Conservation (phyloP, 2,113 vertebrate species). For the Chauna torquata region DNA sequence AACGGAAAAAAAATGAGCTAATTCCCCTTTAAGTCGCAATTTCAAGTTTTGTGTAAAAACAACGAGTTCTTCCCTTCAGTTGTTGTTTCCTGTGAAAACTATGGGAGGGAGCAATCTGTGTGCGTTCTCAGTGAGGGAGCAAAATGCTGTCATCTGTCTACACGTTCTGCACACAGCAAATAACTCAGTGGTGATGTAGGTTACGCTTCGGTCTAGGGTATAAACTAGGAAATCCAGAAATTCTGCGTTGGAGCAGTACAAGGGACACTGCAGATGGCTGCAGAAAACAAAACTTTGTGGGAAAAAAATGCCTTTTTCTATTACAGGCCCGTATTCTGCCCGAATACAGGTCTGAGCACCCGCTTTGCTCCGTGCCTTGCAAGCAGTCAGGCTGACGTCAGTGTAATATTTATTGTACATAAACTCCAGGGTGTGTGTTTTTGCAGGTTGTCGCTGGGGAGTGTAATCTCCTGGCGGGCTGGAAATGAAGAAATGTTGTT, state of each 20-base stretch:
- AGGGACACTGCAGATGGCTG: background rate
- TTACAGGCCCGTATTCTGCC: accelerated
- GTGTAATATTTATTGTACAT: accelerated
- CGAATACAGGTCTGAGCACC: background rate
- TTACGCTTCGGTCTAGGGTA: background rate
- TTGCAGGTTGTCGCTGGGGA: background rate
- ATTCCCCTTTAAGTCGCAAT: background rate
- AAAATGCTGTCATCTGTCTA: accelerated
- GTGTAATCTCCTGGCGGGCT: background rate
- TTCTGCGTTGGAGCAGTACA: background rate
- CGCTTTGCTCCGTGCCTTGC: background rate
- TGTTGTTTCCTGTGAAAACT: background rate
- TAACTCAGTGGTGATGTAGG: accelerated
- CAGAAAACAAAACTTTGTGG: background rate
- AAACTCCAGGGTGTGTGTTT: accelerated
- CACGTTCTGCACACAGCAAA: background rate
- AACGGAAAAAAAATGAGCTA: background rate
- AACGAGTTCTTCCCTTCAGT: background rate
- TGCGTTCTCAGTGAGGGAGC: accelerated
- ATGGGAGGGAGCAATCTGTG: background rate
- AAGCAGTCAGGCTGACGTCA: background rate
- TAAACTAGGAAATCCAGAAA: background rate
- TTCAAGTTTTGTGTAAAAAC: background rate
- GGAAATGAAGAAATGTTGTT: background rate
- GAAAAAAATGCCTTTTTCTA: background rate